Evolutionary conservation across 2,113 vertebrate genomes (phyloP).

Genomic region (Percopsis transmontana): DNA sequence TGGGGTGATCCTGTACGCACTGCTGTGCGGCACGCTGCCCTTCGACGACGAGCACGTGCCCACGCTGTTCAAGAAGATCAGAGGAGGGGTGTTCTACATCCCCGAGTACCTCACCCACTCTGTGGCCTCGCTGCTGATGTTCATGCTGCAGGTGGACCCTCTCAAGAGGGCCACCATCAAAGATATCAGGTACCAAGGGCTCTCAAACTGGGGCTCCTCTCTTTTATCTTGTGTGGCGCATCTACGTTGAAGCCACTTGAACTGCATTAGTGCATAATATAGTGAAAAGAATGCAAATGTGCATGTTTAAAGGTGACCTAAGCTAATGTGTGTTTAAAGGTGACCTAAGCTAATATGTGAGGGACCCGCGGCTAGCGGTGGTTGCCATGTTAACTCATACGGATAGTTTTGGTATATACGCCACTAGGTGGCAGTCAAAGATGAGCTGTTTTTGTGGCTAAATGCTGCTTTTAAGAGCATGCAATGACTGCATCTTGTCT

Average conservation of each 20-base stretch:
- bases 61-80: slow-evolving; percentile 97
- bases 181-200: slow-evolving; percentile 86
- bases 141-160: slow-evolving; percentile 97
- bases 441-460: neutral
- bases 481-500: neutral
- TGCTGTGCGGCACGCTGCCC: slow-evolving; percentile 95
- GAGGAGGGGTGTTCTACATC: slow-evolving; percentile 98
- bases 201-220: no score
- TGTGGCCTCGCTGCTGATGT: slow-evolving; percentile 90
- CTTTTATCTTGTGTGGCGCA: no score
- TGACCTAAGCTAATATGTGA: no score
- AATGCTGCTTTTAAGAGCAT: neutral
- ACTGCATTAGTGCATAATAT: no score
- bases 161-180: slow-evolving; percentile 97
- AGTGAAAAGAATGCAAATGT: no score
- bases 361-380: no score
- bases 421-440: no score
- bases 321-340: no score
- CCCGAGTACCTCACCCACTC: slow-evolving; percentile 94
- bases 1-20: slow-evolving; percentile 94
- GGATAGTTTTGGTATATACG: no score
- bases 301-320: no score
- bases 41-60: slow-evolving; percentile 97
- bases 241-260: no score
- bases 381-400: no score